Conservation (phyloP, 2,888 invertebrate genomes). For the Tipula unca region DNA sequence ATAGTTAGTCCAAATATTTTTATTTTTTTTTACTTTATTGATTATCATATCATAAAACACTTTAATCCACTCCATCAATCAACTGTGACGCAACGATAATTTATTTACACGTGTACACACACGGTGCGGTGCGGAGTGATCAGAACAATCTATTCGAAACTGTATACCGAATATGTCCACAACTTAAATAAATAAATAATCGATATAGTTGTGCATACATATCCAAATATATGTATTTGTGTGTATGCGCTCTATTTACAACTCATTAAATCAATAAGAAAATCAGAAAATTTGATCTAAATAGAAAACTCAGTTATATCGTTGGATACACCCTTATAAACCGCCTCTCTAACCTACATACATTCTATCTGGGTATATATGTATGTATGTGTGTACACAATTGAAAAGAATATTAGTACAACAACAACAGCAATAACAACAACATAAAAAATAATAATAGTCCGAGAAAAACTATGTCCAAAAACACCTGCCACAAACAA, state of each 20-base stretch:
- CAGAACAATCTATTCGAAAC: no score
- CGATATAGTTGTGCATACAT: background rate
- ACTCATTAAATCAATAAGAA: constrained; percentile 2
- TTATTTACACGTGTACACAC: no score
- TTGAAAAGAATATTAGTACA: background rate
- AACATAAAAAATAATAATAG: background rate
- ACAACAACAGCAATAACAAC: background rate
- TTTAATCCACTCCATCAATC: background rate
- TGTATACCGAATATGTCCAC: no score
- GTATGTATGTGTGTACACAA: no score
- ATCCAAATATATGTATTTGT: background rate
- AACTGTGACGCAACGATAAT: background rate
- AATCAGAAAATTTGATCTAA: background rate
- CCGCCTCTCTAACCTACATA: background rate
- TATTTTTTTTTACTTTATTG: background rate
- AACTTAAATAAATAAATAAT: background rate
- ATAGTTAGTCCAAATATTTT: no score
- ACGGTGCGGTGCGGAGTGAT: no score
- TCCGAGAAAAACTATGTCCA: background rate
- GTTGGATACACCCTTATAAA: background rate
- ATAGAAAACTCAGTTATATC: background rate
- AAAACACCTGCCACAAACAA: background rate
- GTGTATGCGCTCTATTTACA: background rate
- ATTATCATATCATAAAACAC: background rate
- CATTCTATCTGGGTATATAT: background rate